Evolutionary conservation across 2,888 invertebrate species (phyloP).

Genomic region (Apodemia hepburni): DNA sequence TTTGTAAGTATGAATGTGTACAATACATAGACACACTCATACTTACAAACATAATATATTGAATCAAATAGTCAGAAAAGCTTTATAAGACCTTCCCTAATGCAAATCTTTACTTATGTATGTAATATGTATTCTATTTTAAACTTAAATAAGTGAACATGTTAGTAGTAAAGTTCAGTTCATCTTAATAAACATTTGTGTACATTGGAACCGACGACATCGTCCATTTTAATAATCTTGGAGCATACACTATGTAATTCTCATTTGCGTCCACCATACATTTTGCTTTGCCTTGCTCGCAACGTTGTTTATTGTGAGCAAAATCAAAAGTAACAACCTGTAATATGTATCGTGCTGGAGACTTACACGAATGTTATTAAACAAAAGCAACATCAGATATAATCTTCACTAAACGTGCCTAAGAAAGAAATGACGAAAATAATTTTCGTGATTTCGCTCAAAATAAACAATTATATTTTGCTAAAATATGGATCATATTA

Average conservation of each 20-base stretch:
- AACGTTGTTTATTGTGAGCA: constrained; percentile 3
- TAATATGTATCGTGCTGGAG: background rate
- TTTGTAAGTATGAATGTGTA: too few relatives aligned
- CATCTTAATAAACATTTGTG: constrained; percentile 13
- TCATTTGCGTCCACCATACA: constrained; percentile 67
- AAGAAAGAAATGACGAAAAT: background rate
- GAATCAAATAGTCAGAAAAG: too few relatives aligned
- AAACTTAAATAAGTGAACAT: too few relatives aligned
- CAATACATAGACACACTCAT: too few relatives aligned
- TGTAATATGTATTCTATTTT: too few relatives aligned
- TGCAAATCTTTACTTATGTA: too few relatives aligned
- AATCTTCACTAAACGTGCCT: background rate
- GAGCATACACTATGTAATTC: constrained; percentile 41
- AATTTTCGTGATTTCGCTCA: too few relatives aligned
- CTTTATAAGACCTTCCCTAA: too few relatives aligned
- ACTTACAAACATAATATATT: too few relatives aligned
- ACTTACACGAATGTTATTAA: background rate
- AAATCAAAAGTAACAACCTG: constrained; percentile 5
- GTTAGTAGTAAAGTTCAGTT: background rate
- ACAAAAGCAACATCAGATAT: background rate
- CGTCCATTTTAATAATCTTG: constrained; percentile 24
- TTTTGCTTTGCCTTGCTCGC: constrained; percentile 50
- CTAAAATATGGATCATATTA: too few relatives aligned
- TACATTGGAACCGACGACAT: constrained; percentile 6
- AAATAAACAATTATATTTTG: too few relatives aligned